These are phyloP conservation scores for Eolophus roseicapilla DNA, from an alignment of 2,113 vertebrate genomes.

Conservation along the genomic window DNA sequence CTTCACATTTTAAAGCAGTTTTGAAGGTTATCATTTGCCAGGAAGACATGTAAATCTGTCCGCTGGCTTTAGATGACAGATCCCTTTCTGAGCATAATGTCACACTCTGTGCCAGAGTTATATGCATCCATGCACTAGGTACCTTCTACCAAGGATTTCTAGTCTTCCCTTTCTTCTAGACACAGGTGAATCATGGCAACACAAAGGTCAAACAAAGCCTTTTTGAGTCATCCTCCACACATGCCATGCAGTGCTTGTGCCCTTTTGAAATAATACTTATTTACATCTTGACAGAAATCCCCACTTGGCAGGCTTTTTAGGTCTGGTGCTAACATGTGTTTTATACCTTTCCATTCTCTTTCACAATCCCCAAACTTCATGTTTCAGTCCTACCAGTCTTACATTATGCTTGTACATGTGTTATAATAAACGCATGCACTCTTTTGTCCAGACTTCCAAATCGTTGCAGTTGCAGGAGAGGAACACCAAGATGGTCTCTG, in stretches of 20 bases:
- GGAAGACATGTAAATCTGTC: not conserved
- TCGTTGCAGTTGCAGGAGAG: not conserved
- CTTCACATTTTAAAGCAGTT: not conserved
- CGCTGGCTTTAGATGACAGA: not conserved
- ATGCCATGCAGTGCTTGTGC: not conserved
- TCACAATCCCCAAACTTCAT: not conserved
- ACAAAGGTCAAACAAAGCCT: not conserved
- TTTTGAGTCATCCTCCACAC: not conserved
- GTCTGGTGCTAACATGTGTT: not conserved
- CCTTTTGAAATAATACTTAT: not conserved
- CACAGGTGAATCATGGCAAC: not conserved
- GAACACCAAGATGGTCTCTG: not conserved
- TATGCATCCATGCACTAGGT: not conserved
- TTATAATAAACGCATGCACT: not conserved
- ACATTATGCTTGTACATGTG: not conserved
- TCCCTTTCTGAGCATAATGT: not conserved
- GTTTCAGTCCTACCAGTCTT: not conserved
- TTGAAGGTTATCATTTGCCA: not conserved
- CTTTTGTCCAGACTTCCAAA: not conserved
- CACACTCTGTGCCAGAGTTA: not conserved
- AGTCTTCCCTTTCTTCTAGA: not conserved
- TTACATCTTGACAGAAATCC: not conserved
- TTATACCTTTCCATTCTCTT: not conserved
- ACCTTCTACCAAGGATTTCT: not conserved
- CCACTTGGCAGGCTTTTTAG: not conserved